phyloP scores from a whole-genome alignment of 1,140 invertebrate genomes.

The Platyscapa corneri region DNA sequence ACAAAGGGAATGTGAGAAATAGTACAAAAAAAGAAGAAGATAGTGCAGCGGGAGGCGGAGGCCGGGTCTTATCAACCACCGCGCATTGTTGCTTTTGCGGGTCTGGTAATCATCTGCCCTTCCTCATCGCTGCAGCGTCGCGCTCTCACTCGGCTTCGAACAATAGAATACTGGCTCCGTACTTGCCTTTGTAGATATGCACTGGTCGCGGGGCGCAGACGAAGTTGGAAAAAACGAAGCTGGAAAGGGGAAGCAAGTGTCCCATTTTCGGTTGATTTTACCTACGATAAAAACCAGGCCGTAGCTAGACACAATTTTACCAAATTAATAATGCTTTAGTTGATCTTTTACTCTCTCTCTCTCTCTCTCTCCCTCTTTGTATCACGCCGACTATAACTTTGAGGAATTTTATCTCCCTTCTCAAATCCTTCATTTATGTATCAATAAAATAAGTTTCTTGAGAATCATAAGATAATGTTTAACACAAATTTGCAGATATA shows the following conservation, averaged over 20 bases:
- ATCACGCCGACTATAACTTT: too few species aligned
- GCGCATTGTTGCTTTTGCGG: background rate
- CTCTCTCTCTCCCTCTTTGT: too few species aligned
- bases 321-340: too few species aligned
- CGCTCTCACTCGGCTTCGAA: background rate
- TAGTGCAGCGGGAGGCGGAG: background rate
- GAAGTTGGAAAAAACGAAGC: too few species aligned
- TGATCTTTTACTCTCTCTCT: too few species aligned
- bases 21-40: too few species aligned
- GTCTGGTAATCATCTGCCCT: constrained; percentile 22
- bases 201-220: background rate
- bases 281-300: too few species aligned
- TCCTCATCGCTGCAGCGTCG: background rate
- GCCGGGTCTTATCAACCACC: constrained; percentile 29
- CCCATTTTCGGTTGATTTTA: constrained; percentile 30
- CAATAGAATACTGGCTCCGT: constrained; percentile 18
- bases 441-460: background rate
- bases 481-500: background rate
- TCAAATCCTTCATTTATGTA: too few species aligned
- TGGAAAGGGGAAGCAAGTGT: background rate
- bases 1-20: background rate
- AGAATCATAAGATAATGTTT: background rate
- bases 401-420: too few species aligned
- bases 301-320: too few species aligned
- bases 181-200: background rate